Evolutionary conservation across 2,888 invertebrate genomes (phyloP).

Genomic region (Marasmarcha lunaedactyla): DNA sequence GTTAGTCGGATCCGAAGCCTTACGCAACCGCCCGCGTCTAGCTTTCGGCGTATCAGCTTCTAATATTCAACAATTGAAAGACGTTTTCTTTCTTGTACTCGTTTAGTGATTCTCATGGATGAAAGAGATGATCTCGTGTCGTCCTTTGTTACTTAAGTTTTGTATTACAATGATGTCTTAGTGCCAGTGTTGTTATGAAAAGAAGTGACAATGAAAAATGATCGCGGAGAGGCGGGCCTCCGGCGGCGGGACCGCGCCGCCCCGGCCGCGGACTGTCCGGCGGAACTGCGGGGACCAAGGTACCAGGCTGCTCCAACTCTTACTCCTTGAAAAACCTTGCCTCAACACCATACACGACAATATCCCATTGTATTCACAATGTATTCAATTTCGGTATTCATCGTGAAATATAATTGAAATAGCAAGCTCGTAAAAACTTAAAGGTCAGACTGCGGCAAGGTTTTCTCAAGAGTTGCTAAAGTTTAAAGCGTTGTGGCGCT

Average conservation of each 20-base stretch:
- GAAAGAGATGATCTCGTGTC: no score
- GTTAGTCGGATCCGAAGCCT: no score
- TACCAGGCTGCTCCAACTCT: constrained; percentile 27
- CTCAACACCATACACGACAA: constrained; percentile 8
- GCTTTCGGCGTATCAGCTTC: neutral
- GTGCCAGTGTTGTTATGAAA: constrained; percentile 8
- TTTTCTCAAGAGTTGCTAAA: neutral
- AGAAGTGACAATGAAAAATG: constrained; percentile 52
- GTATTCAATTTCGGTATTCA: neutral
- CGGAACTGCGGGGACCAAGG: constrained; percentile 72
- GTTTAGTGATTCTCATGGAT: no score
- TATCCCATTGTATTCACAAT: neutral
- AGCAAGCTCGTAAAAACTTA: neutral
- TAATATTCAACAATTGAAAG: constrained; percentile 1
- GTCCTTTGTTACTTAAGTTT: no score
- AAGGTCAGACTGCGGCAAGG: neutral
- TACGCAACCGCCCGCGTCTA: neutral
- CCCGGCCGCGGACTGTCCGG: constrained; percentile 60
- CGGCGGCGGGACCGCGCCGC: constrained; percentile 50
- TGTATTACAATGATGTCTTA: neutral
- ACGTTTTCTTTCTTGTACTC: no score
- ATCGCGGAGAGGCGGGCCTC: constrained; percentile 53
- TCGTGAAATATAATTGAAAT: neutral
- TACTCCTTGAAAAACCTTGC: constrained; percentile 13
- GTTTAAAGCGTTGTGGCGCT: neutral